A percentile compares a stretch with the other conserved stretches of the same genome.
These are phyloP conservation scores for Cancer borealis DNA, from an alignment of 2,888 invertebrate genomes.

Conservation along the genomic window DNA sequence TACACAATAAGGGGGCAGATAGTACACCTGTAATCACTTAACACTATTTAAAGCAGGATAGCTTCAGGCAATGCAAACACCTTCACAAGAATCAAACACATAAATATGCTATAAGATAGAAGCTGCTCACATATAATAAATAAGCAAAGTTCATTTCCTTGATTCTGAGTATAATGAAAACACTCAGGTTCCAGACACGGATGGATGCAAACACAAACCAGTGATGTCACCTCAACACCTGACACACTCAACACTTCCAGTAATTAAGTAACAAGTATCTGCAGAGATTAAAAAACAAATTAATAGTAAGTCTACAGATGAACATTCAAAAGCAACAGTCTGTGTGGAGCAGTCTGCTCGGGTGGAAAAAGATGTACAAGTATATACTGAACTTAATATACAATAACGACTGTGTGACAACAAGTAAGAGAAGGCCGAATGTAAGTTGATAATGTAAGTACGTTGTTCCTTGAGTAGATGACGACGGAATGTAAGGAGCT, in stretches of 20 bases:
- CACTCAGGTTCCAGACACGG: not conserved
- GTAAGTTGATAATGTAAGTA: not conserved
- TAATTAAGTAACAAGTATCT: not conserved
- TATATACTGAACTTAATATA: not conserved
- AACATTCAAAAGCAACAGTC: not conserved
- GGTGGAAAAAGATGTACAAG: not conserved
- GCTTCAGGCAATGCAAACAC: not conserved
- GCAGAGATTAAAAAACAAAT: not conserved
- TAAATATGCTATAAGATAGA: slow-evolving; percentile 22
- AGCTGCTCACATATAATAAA: slow-evolving; percentile 1
- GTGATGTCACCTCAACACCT: not conserved
- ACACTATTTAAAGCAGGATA: slow-evolving; percentile 24
- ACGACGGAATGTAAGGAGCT: not conserved
- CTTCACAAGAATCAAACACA: not conserved
- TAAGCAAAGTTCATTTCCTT: not conserved
- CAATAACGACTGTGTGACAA: not conserved
- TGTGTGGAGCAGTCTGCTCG: not conserved
- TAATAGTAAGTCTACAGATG: not conserved
- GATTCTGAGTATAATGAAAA: not conserved
- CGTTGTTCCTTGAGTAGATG: not conserved
- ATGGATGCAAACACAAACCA: not conserved
- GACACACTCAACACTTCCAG: not conserved
- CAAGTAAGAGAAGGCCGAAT: not conserved
- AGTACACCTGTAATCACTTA: slow-evolving; percentile 6
- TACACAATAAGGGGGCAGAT: slow-evolving; percentile 37